Evolutionary conservation across 2,888 invertebrate species (phyloP), one percentile per base, ranked within the genome.

Genomic region (Tipula unca): DNA sequence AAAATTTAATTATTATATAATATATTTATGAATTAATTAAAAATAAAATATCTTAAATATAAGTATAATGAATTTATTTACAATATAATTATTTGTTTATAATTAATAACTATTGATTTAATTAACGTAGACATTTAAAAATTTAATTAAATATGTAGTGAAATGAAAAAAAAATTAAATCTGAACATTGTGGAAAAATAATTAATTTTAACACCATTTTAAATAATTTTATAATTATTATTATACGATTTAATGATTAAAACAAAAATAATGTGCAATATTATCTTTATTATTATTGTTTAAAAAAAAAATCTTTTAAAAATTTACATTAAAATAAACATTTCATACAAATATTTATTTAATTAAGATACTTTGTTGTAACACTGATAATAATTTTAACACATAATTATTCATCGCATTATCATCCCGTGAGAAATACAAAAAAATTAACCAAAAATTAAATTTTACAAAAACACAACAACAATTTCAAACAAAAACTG

Each of bases 11-110:
- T 48, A 48, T 25, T 69, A 69, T 69, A 20, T 69, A 25, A 69
- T 25, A 69, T 69, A 69, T 69, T 69, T 69, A 69, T 69, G 25
- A 69, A 69, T 69, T 69, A 69, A 69, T 25, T 48, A 69, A 25
- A 54, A 25, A 20, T 69, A 69, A 69, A 69, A 20, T 69, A 69
- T 69, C 69, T 25, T 69, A 69, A 69, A 4, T 20, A 69, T 69
- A 69, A 69, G 69, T 69, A 69, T 69, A 69, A 69, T 69, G 69
- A 69, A 69, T 69, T 69, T 69, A 69, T 69, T 69, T 69, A 69
- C 69, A 69, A 69, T 25, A 69, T 69, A 48, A 48, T 48, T 48
- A 48, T 17, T 48, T 17, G 48, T 48, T 48, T 48, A 48, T 48
- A 17, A 17, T 39, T n/a, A 54, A 54, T 54, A 17, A 54, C 6